Percentiles rank a stretch among this genome's conserved stretches.
Conservation (phyloP, 2,888 invertebrate genomes). For the Acanthococcus lagerstroemiae region DNA sequence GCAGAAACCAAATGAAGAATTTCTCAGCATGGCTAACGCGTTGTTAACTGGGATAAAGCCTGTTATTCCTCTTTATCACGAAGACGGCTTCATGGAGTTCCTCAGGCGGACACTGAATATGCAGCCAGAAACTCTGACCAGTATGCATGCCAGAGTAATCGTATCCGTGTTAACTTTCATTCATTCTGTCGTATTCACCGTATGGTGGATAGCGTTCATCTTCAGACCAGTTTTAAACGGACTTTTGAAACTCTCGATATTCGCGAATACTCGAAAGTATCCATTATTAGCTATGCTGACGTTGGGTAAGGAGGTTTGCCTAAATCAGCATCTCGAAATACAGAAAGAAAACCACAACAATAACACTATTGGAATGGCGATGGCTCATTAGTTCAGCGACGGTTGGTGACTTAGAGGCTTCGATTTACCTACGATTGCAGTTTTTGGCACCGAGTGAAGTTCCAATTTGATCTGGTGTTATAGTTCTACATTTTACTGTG, state of each 20-base stretch:
- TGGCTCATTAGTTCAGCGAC: no score
- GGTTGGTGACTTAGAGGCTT: no score
- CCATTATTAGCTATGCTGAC: slow-evolving; percentile 54
- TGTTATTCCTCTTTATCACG: slow-evolving; percentile 53
- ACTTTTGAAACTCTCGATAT: slow-evolving; percentile 49
- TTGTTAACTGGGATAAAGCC: slow-evolving; percentile 60
- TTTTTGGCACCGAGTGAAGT: no score
- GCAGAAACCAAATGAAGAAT: slow-evolving; percentile 51
- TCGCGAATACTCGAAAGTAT: slow-evolving; percentile 51
- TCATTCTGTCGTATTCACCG: slow-evolving; percentile 41
- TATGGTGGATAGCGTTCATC: slow-evolving; percentile 41
- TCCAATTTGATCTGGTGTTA: no score
- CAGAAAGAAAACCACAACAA: no score
- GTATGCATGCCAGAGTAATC: slow-evolving; percentile 41
- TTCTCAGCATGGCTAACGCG: slow-evolving; percentile 53
- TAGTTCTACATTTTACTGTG: no score
- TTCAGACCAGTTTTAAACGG: slow-evolving; percentile 54
- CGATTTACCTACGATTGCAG: no score
- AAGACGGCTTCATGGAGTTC: slow-evolving; percentile 50
- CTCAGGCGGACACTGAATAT: slow-evolving; percentile 49
- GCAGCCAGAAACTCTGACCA: slow-evolving; percentile 42
- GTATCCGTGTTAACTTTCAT: slow-evolving; percentile 41
- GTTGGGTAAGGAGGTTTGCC: slow-evolving; percentile 41
- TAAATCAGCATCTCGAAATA: no score
- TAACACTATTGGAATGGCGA: no score